Evolutionary conservation across 30 jellyfish, hydroid and myxozoan species (phyloP).

Genomic region (Chrysaora quinquecirrha): DNA sequence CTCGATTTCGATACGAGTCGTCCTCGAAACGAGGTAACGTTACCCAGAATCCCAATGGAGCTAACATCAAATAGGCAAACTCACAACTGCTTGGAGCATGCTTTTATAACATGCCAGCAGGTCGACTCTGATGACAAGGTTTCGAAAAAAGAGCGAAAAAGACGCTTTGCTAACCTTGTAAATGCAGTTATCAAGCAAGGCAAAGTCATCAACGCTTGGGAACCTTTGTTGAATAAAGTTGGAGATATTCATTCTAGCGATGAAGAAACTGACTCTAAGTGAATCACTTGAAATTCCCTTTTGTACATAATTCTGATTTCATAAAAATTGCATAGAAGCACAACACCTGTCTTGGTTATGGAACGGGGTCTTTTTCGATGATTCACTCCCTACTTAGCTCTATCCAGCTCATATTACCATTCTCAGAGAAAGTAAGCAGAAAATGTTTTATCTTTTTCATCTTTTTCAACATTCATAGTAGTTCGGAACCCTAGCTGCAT

Average conservation of each 20-base stretch:
- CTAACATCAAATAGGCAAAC: slow-evolving; percentile 21
- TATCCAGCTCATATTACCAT: too few relatives aligned
- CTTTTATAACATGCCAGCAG: slow-evolving; percentile 39
- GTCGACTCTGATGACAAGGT: slow-evolving; percentile 27
- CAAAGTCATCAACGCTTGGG: slow-evolving; percentile 67
- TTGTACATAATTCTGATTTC: too few relatives aligned
- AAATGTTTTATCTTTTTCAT: too few relatives aligned
- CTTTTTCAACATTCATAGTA: too few relatives aligned
- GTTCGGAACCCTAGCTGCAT: too few relatives aligned
- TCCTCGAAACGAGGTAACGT: slow-evolving; percentile 9
- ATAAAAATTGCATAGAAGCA: too few relatives aligned
- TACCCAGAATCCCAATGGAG: slow-evolving; percentile 37
- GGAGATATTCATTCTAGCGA: slow-evolving; percentile 67
- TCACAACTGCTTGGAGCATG: slow-evolving; percentile 24
- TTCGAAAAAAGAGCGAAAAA: slow-evolving; percentile 45
- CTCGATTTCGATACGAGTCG: not conserved
- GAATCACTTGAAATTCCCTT: too few relatives aligned
- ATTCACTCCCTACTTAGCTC: too few relatives aligned
- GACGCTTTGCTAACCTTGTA: slow-evolving; percentile 57
- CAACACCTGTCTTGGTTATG: too few relatives aligned
- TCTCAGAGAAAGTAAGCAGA: too few relatives aligned
- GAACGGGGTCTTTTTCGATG: too few relatives aligned
- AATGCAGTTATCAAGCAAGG: slow-evolving; percentile 44
- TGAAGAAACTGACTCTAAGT: slow-evolving; percentile 45
- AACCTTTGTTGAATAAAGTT: slow-evolving; percentile 47